Base-by-base conservation (phyloP, 2,888 invertebrate genomes). In the Leuctra nigra region DNA sequence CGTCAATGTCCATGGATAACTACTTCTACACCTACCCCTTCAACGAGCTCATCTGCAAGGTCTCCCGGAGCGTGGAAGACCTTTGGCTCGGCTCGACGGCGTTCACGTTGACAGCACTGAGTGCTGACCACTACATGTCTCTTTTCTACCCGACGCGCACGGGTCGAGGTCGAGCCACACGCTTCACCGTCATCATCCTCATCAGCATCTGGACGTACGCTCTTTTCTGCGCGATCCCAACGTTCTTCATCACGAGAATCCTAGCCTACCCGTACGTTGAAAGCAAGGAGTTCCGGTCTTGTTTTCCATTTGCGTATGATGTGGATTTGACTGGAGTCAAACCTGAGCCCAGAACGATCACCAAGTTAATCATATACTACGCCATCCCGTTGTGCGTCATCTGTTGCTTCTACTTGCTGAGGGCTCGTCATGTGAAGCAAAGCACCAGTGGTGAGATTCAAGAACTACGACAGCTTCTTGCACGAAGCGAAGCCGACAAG, bases 81-180 rank as follows among this genome's bases (percentile, higher is more conserved):
- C 80, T 94, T 63, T 92, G 91, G 54, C 86, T 93, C 56, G 94
- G 94, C 0, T 94, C 95, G 0, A 93, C 93, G 0, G 92, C 95
- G 1, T 94, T 94, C 70, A 95, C 94, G 0, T 74, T 95, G 62
- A 93, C 92, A 0, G 93, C 93, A 0, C 75, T 95, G 1, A 92
- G 93, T 18, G 90, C 87, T 9, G 93, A 94, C 71, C 79, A 94
- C 54, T 95, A 91, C 73, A 89, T 88, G 69, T 94, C 94, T 3
- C 93, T 95, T 61, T 91, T 92, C 2, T 86, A 91, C 69, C 94
- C 94, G 0, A 75, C 95, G 75, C 79, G 87, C 65, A 87, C 87
- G 66, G 79, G 86, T 83, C 86, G 83, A 48, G 83, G 81, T 24
- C 76, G 84, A 20, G 86, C 87, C 0, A 84, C 84, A 0, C 73